Conservation (phyloP, 2,113 vertebrate species). For the Thalassarche chlororhynchos region DNA sequence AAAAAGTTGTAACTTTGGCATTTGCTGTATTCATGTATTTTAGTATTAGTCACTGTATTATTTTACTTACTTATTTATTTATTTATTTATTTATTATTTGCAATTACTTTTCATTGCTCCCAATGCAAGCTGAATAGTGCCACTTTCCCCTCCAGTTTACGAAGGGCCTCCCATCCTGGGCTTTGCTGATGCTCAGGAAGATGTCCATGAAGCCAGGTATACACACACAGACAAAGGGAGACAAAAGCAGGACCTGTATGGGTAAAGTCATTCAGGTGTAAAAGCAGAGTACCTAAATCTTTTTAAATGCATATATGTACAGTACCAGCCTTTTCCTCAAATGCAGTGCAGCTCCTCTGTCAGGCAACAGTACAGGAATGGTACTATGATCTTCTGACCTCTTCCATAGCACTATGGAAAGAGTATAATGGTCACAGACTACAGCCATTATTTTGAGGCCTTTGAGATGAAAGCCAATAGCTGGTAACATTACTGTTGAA, state of each 20-base stretch:
- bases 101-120: neutral
- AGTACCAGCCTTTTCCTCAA: neutral
- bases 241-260: neutral
- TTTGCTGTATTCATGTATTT: neutral
- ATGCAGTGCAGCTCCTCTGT: neutral
- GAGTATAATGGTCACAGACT: neutral
- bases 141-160: neutral
- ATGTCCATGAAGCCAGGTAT: neutral
- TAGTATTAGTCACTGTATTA: neutral
- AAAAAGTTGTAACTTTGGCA: neutral
- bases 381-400: neutral
- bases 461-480: neutral
- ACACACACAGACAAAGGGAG: fast-evolving
- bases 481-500: neutral
- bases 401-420: neutral
- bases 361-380: neutral
- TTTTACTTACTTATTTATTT: too few species aligned
- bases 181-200: neutral
- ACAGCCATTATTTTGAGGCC: neutral
- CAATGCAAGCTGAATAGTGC: neutral
- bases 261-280: neutral
- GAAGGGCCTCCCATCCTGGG: neutral
- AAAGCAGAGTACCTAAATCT: neutral
- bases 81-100: neutral
- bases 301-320: neutral